Conservation (phyloP, 2,797 vertebrate genomes). For the Parauchenoglanis ngamensis region DNA sequence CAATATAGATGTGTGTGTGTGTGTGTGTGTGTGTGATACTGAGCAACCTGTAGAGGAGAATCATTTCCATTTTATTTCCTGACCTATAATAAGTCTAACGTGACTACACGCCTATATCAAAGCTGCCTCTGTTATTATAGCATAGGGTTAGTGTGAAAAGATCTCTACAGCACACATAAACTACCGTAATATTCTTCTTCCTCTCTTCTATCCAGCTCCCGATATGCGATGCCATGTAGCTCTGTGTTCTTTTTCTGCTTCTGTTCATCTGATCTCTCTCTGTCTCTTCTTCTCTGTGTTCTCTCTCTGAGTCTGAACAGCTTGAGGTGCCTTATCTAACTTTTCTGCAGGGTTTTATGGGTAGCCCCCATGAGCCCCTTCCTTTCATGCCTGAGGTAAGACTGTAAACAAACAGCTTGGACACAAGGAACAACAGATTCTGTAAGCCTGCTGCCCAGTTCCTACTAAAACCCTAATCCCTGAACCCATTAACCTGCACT, state of each 20-base stretch:
- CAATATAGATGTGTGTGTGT: background rate
- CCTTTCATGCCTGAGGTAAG: conserved; percentile 38
- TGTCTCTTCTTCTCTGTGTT: conserved; percentile 44
- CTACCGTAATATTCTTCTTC: background rate
- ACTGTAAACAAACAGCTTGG: background rate
- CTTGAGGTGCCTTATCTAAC: conserved; percentile 76
- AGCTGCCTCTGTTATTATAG: background rate
- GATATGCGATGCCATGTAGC: background rate
- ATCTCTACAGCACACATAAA: background rate
- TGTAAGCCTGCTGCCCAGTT: conserved; percentile 29
- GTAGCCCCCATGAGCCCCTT: conserved; percentile 29
- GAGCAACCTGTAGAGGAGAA: background rate
- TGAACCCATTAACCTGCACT: conserved; percentile 9
- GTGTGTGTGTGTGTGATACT: background rate
- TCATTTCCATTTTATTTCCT: background rate
- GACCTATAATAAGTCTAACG: background rate
- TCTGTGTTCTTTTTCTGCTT: conserved; percentile 8
- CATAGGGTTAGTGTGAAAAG: background rate
- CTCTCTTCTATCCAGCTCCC: background rate
- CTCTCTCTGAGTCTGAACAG: conserved; percentile 65
- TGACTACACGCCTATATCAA: background rate
- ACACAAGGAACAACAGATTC: background rate
- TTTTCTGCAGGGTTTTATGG: conserved; percentile 45
- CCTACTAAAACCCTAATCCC: conserved; percentile 11
- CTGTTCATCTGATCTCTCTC: conserved; percentile 7